phyloP scores from a whole-genome alignment of 2,797 vertebrate species.

The Sparus aurata region DNA sequence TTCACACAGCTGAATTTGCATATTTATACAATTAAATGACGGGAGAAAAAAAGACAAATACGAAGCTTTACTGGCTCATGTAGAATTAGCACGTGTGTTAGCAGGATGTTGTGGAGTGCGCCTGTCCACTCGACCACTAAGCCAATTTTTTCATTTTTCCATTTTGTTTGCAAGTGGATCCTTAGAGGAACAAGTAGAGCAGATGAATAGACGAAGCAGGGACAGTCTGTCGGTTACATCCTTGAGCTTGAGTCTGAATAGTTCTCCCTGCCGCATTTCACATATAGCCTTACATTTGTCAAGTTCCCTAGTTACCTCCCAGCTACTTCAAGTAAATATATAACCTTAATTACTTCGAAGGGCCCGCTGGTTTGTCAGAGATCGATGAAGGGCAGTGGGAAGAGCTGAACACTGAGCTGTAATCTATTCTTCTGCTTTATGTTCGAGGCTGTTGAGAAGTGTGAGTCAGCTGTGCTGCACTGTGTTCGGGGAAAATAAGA shows the following conservation, averaged over 20 bases:
- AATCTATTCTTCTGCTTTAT: neutral
- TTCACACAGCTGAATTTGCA: neutral
- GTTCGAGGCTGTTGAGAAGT: neutral
- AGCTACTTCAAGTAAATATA: no score
- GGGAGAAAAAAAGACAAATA: no score
- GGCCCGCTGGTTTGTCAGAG: neutral
- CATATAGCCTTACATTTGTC: no score
- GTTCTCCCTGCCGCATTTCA: neutral
- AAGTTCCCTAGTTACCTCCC: no score
- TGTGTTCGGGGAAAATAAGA: neutral
- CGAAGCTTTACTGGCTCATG: no score
- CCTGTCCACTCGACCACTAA: neutral
- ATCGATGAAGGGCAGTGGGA: neutral
- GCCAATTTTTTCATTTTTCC: no score
- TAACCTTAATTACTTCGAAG: neutral
- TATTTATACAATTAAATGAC: no score
- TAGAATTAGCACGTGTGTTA: neutral
- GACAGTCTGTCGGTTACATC: neutral
- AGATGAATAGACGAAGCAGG: neutral
- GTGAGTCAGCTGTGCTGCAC: neutral
- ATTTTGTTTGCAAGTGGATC: no score
- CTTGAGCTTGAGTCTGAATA: neutral
- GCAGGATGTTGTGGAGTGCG: no score
- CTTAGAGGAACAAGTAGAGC: no score
- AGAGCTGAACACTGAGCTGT: no score